A percentile compares a stretch with the other conserved stretches of the same genome.
Conservation (phyloP, 2,113 vertebrate species). For the Brienomyrus longianalis region DNA sequence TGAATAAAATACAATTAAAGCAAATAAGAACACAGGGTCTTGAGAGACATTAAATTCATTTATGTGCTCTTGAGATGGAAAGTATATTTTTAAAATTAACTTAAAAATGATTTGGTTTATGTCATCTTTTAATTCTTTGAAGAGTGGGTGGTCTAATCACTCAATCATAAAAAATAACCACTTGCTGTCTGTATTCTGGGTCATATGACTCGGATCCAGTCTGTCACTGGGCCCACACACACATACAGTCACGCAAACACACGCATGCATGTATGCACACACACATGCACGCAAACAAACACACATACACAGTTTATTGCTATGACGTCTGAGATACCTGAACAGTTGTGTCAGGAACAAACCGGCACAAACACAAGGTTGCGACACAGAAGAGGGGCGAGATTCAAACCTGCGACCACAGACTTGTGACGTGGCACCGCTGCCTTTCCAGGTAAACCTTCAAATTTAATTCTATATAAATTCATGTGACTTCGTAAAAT, state of each 20-base stretch:
- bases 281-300: background rate
- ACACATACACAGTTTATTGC: background rate
- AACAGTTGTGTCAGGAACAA: background rate
- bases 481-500: background rate
- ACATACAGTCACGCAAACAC: background rate
- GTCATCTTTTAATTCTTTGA: background rate
- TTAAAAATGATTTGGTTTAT: background rate
- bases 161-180: background rate
- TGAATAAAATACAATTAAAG: conserved; percentile 13
- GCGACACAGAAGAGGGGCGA: background rate
- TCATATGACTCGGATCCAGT: background rate
- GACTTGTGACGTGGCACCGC: background rate
- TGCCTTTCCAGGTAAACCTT: background rate
- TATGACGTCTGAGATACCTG: background rate
- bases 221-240: conserved; percentile 18
- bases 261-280: background rate
- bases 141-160: background rate
- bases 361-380: background rate
- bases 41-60: background rate
- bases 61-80: background rate
- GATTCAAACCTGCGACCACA: background rate
- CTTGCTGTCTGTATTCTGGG: background rate
- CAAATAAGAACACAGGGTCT: background rate
- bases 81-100: background rate
- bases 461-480: background rate